Base-by-base conservation (phyloP, 2,113 vertebrate genomes). In the Atractosteus spatula region DNA sequence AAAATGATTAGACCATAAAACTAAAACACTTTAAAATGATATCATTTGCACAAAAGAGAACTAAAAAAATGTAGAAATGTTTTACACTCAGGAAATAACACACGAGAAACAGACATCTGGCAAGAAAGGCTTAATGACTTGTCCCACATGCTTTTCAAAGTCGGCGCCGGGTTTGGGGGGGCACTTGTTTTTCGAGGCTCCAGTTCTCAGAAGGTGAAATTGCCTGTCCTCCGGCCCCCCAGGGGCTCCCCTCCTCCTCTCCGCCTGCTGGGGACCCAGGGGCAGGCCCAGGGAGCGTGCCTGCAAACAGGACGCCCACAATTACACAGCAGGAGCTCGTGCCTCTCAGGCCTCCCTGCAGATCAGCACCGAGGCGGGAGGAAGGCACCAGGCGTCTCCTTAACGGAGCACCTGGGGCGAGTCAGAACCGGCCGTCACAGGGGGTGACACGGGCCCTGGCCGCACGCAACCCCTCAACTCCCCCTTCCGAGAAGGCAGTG, bases 301-400 rank as follows among this genome's bases (percentile, higher is more conserved):
- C 79, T 74, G 71, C 47, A 59, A 81, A 68, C 68, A 81, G 61
- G 43, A 44, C 55, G 29, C 74, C 3, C 2, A 56, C 70, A 66
- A 73, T 74, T 77, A 74, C 5, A 51, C 5, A 51, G 47, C 47
- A 72, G 71, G 69, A 76, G 73, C 78, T 75, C 79, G 54, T 44
- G 66, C 0, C 0, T 11, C 0, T 1, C 0, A 8, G 62, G 8
- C 75, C 13, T 55, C 62, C 69, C 45, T 41, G 51, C 43, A 55
- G 59, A 43, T 70, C 79, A 62, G 76, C 62, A 45, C 55, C 11
- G 57, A 11, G 13, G n/a, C 8, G 5, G 4, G 57, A 59, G 57
- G 5, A n/a, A 13, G 10, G 10, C 57, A 59, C 14, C n/a, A n/a
- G n/a, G 3, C 2, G 55, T 76, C 61, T 7, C 3, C 17, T 7